A percentile compares a stretch with the other conserved stretches of the same genome.
phyloP scores from a whole-genome alignment of 2,113 vertebrate genomes.

The Cheirogaleus medius region DNA sequence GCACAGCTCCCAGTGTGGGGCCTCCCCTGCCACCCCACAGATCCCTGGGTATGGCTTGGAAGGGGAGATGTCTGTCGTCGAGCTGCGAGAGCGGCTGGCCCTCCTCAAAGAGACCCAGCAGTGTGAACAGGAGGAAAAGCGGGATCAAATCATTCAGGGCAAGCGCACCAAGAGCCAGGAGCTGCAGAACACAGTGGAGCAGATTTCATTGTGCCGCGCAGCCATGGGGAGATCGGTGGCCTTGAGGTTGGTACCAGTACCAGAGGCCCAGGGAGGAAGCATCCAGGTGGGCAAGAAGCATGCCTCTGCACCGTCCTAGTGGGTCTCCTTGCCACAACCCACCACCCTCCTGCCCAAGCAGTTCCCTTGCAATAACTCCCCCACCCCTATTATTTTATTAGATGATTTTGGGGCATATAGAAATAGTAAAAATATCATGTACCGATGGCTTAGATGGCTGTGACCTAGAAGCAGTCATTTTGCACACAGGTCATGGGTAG shows the following conservation, averaged over 20 bases:
- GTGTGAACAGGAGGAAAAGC: slow-evolving; percentile 86
- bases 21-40: slow-evolving; percentile 76
- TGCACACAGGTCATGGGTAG: background rate
- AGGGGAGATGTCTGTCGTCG: slow-evolving; percentile 94
- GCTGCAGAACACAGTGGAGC: slow-evolving; percentile 87
- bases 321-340: background rate
- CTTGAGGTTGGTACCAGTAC: slow-evolving; percentile 85
- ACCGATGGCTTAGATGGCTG: background rate
- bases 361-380: background rate
- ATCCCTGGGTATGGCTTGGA: slow-evolving; percentile 89
- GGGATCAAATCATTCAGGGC: slow-evolving; percentile 88
- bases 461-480: background rate
- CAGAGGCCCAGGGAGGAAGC: rapidly evolving
- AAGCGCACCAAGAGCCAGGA: slow-evolving; percentile 88
- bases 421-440: background rate
- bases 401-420: background rate
- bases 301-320: background rate
- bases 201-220: slow-evolving; percentile 86
- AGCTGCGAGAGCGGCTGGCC: slow-evolving; percentile 90
- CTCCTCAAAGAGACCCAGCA: slow-evolving; percentile 86
- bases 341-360: background rate
- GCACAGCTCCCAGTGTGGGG: background rate
- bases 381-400: background rate
- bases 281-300: too few relatives aligned
- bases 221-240: slow-evolving; percentile 84